phyloP scores from a whole-genome alignment of 2,888 invertebrate genomes.

The Lepas anatifera region DNA sequence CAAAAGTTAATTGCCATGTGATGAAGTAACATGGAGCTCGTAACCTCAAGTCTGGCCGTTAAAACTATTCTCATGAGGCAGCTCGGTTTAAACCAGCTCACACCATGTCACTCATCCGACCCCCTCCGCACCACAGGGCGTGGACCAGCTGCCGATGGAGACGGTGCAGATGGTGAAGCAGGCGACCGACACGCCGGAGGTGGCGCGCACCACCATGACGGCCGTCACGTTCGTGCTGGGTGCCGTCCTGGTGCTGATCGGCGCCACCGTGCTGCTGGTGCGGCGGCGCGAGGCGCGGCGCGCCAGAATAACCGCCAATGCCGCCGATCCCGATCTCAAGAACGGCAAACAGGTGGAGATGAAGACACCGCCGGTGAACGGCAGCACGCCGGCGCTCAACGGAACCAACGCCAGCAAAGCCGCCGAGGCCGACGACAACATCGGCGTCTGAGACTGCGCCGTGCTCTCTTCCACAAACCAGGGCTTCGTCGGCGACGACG shows the following conservation, averaged over 20 bases:
- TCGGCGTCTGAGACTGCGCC: background rate
- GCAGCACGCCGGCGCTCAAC: background rate
- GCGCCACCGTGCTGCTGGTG: background rate
- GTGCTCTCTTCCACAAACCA: conserved; percentile 7
- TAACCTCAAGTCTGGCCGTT: too few species aligned
- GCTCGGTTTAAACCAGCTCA: too few species aligned
- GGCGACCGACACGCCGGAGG: conserved; percentile 20
- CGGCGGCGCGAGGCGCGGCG: background rate
- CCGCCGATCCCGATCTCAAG: background rate
- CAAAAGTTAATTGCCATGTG: too few species aligned
- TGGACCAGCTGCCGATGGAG: conserved; percentile 18
- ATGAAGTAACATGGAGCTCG: too few species aligned
- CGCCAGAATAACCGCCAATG: background rate
- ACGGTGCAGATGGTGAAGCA: conserved; percentile 17
- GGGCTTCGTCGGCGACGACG: conserved; percentile 7
- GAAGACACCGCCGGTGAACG: background rate
- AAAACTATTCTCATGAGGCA: too few species aligned
- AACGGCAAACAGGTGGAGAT: background rate
- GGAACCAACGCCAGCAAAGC: background rate
- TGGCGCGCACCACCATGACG: conserved; percentile 13
- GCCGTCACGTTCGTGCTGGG: conserved; percentile 10
- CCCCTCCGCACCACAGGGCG: conserved; percentile 21
- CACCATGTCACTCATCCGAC: too few species aligned
- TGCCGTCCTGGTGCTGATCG: background rate
- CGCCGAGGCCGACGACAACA: background rate